Evolutionary conservation across 2,113 vertebrate species (phyloP).

Genomic region (Copsychus sechellarum): DNA sequence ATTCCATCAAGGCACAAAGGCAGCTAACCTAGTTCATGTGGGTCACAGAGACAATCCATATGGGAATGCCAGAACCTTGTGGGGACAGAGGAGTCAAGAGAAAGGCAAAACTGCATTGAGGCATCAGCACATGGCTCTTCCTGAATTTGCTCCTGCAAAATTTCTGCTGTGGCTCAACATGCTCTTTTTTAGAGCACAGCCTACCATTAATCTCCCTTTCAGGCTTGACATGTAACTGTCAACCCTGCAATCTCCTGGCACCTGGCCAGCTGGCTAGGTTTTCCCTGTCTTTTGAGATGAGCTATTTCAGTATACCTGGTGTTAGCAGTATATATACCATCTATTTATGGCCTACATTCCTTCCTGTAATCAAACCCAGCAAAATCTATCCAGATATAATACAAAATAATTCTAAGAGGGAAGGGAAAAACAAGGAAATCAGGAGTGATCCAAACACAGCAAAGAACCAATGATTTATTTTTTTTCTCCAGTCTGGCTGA

Average conservation of each 20-base stretch:
- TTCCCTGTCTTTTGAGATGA: not conserved
- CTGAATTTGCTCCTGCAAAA: not conserved
- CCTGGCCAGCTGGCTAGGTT: not conserved
- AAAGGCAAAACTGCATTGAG: not conserved
- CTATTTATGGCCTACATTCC: not conserved
- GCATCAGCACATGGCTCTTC: not conserved
- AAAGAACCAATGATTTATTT: not conserved
- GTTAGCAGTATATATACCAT: not conserved
- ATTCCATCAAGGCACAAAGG: not conserved
- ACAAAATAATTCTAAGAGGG: not conserved
- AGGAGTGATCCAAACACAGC: not conserved
- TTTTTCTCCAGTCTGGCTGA: not conserved
- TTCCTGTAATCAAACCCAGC: not conserved
- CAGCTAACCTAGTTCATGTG: not conserved
- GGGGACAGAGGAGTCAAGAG: not conserved
- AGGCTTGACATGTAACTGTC: not conserved
- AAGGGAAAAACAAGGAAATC: not conserved
- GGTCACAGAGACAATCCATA: not conserved
- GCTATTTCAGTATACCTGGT: slow-evolving; percentile 21
- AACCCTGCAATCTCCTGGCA: not conserved
- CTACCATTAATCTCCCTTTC: not conserved
- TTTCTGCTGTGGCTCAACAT: not conserved
- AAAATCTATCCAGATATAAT: not conserved
- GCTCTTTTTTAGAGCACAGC: not conserved
- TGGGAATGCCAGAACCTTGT: not conserved